These are phyloP conservation scores for Tiaroga cobitis DNA, from an alignment of 2,797 vertebrate genomes.

Conservation along the genomic window DNA sequence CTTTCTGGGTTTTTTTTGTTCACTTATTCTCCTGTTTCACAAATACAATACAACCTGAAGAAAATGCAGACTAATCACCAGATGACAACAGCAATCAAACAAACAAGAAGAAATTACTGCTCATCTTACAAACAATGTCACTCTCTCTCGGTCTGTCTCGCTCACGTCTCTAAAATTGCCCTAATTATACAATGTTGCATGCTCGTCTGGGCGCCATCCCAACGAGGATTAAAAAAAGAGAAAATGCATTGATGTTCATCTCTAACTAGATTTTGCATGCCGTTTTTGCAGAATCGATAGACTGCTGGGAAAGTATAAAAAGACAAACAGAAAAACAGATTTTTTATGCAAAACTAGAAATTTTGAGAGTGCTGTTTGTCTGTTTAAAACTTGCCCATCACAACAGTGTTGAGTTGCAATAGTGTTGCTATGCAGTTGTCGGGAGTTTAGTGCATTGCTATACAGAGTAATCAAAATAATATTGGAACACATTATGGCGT, in stretches of 20 bases:
- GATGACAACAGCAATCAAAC: constrained; percentile 10
- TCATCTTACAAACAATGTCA: constrained; percentile 21
- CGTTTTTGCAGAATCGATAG: neutral
- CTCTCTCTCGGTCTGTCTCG: neutral
- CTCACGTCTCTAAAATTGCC: constrained; percentile 24
- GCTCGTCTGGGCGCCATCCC: constrained; percentile 13
- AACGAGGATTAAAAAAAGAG: neutral
- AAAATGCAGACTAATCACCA: constrained; percentile 27
- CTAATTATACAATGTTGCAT: constrained; percentile 33
- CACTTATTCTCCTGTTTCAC: constrained; percentile 14
- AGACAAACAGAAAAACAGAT: neutral
- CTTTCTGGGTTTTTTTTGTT: neutral
- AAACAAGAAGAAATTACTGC: neutral
- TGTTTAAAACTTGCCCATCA: neutral
- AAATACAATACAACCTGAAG: constrained; percentile 28
- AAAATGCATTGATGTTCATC: constrained; percentile 21
- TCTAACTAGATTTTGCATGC: constrained; percentile 3
- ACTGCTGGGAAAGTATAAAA: constrained; percentile 17
- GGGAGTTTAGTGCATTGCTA: neutral
- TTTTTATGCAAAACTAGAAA: neutral
- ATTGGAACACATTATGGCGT: no score
- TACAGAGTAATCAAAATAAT: neutral
- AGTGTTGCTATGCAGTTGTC: constrained; percentile 2
- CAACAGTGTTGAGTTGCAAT: neutral
- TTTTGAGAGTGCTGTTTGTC: neutral